Evolutionary conservation across 2,797 vertebrate genomes (phyloP), one percentile per base, ranked within the genome.

Genomic region (Merluccius polli): DNA sequence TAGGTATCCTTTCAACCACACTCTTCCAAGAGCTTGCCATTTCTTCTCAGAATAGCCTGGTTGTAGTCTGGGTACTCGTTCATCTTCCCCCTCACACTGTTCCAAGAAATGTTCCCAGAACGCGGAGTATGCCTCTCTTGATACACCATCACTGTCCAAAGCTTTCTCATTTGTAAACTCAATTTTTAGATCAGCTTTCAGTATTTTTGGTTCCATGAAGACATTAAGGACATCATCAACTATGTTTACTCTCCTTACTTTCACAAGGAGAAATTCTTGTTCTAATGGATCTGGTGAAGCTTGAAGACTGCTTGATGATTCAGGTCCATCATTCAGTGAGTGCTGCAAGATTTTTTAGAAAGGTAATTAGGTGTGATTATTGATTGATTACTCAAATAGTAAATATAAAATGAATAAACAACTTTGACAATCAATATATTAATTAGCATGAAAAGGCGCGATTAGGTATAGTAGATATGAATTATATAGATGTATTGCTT

Each of bases 61-160:
- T 27, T 33, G 9, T 6, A 79, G 24, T 73, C 70, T 73, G 33
- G 79, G 77, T 16, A 78, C 52, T 13, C 68, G 59, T 80, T 78
- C 30, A 72, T 78, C 81, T 67, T 81, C 77, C 13, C 73, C 75
- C 67, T 78, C 76, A 35, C 79, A 81, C 74, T 82, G 72, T 73
- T 79, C 73, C 67, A 81, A 75, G 24, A 79, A 75, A 71, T 80
- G 12, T 71, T 81, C 79, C 73, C 75, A 81, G 73, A 81, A 84
- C 1, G 79, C 73, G 0, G 70, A 75, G 9, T 77, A 79, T 0
- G 31, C 79, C 0, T 81, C 72, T 75, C 75, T 75, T 73, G 75
- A 83, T 11, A 83, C 82, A 24, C 76, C 74, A 63, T 79, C 72
- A 79, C 35, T 67, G 48, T 81, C 79, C 72, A 80, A 59, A 78